phyloP scores from a whole-genome alignment of 2,888 invertebrate species.

The Lagria hirta region DNA sequence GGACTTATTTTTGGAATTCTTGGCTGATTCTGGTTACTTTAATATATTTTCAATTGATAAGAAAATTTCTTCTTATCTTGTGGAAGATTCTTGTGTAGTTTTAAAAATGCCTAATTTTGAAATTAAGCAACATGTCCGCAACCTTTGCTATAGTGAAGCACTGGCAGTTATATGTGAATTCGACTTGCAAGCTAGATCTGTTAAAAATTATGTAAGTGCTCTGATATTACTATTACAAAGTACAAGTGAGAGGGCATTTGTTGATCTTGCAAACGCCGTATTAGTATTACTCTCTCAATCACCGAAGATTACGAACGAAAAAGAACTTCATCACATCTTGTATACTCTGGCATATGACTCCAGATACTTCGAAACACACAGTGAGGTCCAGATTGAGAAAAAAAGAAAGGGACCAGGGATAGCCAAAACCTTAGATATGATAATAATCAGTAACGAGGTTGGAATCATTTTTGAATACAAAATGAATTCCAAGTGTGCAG shows the following conservation, averaged over 20 bases:
- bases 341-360: slow-evolving; percentile 18
- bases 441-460: slow-evolving; percentile 8
- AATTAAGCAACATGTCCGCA: slow-evolving; percentile 8
- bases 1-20: slow-evolving; percentile 17
- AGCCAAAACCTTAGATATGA: slow-evolving; percentile 16
- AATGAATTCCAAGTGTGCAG: slow-evolving; percentile 14
- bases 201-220: slow-evolving; percentile 14
- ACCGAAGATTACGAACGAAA: slow-evolving; percentile 12
- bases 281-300: slow-evolving; percentile 11
- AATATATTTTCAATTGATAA: slow-evolving; percentile 26
- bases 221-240: slow-evolving; percentile 15
- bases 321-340: slow-evolving; percentile 16
- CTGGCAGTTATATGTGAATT: slow-evolving; percentile 6
- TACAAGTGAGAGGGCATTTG: slow-evolving; percentile 14
- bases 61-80: slow-evolving; percentile 19
- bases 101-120: slow-evolving; percentile 18
- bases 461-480: slow-evolving; percentile 19
- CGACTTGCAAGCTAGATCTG: slow-evolving; percentile 10
- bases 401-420: slow-evolving; percentile 12
- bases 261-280: slow-evolving; percentile 16
- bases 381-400: slow-evolving; percentile 16
- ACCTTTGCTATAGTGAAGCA: slow-evolving; percentile 16
- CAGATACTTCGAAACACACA: slow-evolving; percentile 15
- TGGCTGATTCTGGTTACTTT: slow-evolving; percentile 29
- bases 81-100: slow-evolving; percentile 4